Evolutionary conservation across 92 coral and sea anemone genomes (phyloP).

Genomic region (Galaxea fascicularis): DNA sequence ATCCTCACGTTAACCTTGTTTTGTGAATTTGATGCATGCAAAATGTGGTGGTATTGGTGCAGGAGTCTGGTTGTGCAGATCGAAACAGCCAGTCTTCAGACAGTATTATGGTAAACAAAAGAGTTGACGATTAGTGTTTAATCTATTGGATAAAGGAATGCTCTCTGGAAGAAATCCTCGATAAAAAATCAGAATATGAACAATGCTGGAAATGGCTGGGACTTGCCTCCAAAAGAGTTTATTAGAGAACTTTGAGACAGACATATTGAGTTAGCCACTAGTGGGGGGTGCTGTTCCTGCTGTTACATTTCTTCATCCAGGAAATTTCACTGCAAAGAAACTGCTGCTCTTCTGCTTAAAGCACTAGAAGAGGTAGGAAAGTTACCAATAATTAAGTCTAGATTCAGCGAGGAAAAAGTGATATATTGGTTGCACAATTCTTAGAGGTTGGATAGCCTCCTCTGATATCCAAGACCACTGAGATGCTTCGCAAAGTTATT

Average conservation of each 20-base stretch:
- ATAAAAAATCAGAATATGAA: slow-evolving; percentile 29
- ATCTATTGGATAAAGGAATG: slow-evolving; percentile 42
- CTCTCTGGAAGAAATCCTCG: background rate
- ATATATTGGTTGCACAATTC: slow-evolving; percentile 35
- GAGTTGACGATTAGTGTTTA: slow-evolving; percentile 44
- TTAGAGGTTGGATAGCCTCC: slow-evolving; percentile 31
- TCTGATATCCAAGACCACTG: slow-evolving; percentile 42
- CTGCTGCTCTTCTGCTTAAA: slow-evolving; percentile 31
- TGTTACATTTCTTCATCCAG: slow-evolving; percentile 14
- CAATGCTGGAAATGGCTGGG: slow-evolving; percentile 44
- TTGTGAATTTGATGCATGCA: slow-evolving; percentile 46
- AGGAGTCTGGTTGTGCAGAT: slow-evolving; percentile 60
- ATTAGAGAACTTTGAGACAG: slow-evolving; percentile 23
- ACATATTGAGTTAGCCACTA: slow-evolving; percentile 27
- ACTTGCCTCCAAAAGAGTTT: slow-evolving; percentile 29
- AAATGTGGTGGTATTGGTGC: slow-evolving; percentile 35
- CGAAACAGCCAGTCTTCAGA: background rate
- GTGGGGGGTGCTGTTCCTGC: slow-evolving; percentile 54
- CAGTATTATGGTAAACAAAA: slow-evolving; percentile 20
- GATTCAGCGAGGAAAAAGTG: slow-evolving; percentile 36
- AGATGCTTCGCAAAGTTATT: slow-evolving; percentile 44
- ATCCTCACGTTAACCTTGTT: slow-evolving; percentile 53
- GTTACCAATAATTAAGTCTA: slow-evolving; percentile 7
- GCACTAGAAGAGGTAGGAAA: slow-evolving; percentile 42
- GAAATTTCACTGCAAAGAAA: slow-evolving; percentile 22